Conservation (phyloP, 2,888 invertebrate species). For the Chelonus formosanus region DNA sequence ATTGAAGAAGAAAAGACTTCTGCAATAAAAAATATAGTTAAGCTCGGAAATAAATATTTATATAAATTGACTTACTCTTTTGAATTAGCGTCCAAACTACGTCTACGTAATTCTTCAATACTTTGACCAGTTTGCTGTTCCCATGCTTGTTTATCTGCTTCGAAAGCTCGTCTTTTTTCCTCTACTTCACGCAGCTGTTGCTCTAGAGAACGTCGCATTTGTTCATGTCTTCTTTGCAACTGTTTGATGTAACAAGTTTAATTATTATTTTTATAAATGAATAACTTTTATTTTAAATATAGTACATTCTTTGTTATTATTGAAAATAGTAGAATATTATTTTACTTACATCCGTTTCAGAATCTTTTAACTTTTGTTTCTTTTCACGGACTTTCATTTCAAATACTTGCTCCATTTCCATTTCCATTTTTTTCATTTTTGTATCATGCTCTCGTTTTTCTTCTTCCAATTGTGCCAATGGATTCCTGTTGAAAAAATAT, state of each 20-base stretch:
- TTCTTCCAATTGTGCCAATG: constrained; percentile 97
- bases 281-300: background rate
- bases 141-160: constrained; percentile 87
- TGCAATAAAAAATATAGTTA: constrained; percentile 24
- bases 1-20: background rate
- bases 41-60: background rate
- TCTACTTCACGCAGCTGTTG: constrained; percentile 92
- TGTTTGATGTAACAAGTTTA: constrained; percentile 44
- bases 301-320: background rate
- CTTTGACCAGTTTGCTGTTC: constrained; percentile 90
- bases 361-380: constrained; percentile 94
- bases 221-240: constrained; percentile 90
- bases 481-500: constrained; percentile 77
- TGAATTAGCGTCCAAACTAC: constrained; percentile 88
- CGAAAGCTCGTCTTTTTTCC: constrained; percentile 85
- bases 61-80: constrained; percentile 75
- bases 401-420: constrained; percentile 98
- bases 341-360: constrained; percentile 79
- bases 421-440: constrained; percentile 98
- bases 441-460: constrained; percentile 95
- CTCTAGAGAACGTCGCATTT: constrained; percentile 79
- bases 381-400: constrained; percentile 98
- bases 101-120: constrained; percentile 86
- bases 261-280: constrained; percentile 17
- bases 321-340: background rate